Evolutionary conservation across 2,797 vertebrate genomes (phyloP), one percentile per base, ranked within the genome.

Genomic region (Thalassophryne amazonica): DNA sequence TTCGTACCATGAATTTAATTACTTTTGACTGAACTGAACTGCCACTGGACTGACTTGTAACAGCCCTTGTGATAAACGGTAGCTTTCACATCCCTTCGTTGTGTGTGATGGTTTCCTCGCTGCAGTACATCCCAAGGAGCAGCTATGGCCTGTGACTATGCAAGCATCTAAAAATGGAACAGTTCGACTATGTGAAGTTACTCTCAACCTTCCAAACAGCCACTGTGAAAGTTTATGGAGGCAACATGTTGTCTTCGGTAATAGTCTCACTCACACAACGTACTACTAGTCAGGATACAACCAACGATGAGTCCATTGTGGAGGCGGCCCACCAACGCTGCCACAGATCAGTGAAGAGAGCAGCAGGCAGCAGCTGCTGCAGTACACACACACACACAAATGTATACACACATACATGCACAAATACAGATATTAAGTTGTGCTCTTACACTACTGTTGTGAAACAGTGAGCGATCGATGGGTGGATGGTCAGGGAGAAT

Each of bases 261-360:
- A 86, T 76, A 73, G 78, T 71, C 73, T 79, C 80, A 68, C 77
- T 75, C 68, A 32, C 63, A 73, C 77, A 77, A 76, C 73, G 53
- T 74, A 72, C 61, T 62, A 78, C 69, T 80, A 76, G 73, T 82
- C 73, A 71, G 81, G 84, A 88, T 80, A 86, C 75, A 75, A 69
- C 69, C 67, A 80, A 78, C 80, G 81, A 76, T 79, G 73, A 78
- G 73, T 82, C 76, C 78, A 72, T 73, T 49, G 76, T 70, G 74
- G 85, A 22, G 84, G 84, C 29, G 68, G 58, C 17, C 67, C 79
- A 65, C 80, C 77, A 76, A 83, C 69, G 60, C 69, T 77, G 58
- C 73, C 59, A 76, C 64, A 60, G 72, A 80, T 78, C 73, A 76
- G 76, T 56, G 42, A 51, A 60, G 67, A 57, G 65, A 71, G 63